Base-by-base conservation (phyloP, 2,888 invertebrate species). In the Arge pagana region DNA sequence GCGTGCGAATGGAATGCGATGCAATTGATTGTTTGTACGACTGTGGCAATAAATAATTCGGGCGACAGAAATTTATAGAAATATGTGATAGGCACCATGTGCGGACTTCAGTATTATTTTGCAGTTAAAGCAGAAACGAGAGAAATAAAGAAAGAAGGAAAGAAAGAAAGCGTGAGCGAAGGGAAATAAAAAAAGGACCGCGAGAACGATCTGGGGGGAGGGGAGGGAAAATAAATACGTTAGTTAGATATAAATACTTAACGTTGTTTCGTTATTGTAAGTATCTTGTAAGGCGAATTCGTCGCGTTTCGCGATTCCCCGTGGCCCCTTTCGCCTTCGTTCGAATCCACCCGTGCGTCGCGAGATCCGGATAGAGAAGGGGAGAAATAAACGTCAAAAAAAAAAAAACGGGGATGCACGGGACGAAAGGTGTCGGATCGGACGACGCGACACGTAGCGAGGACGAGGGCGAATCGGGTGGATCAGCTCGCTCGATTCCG, bases 51-150 rank as follows among this genome's bases (percentile, higher is more conserved):
- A 31, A 39, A 52, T 53, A 52, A 50, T 55, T 58, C 51, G 54
- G 58, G 57, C 61, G 55, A 48, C 26, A 53, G 60, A 63, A 57
- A 61, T 59, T 65, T 67, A 65, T 69, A 74, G 69, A 70, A 64
- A 70, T 71, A 73, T 75, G 76, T 76, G 76, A 76, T 76, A 76
- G 74, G 75, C 75, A 75, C 76, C 70, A 73, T 66, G 75, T 74
- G 76, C 76, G 68, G 71, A 74, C 70, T 76, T 73, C 76, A 76
- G 76, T 76, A 76, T 76, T 76, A 76, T 73, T 75, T 76, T 76
- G 65, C 74, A 71, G 67, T 68, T 67, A 65, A 10, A 70, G 57
- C 54, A 62, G 7, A 11, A 13, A 33, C n/a, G 23, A 33, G n/a
- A n/a, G 57, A 39, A 51, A 52, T 41, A 23, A 48, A 30, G 23